A percentile compares a stretch with the other conserved stretches of the same genome.
These are phyloP conservation scores for Diplolepis rosae DNA, from an alignment of 2,888 invertebrate genomes.

Conservation along the genomic window DNA sequence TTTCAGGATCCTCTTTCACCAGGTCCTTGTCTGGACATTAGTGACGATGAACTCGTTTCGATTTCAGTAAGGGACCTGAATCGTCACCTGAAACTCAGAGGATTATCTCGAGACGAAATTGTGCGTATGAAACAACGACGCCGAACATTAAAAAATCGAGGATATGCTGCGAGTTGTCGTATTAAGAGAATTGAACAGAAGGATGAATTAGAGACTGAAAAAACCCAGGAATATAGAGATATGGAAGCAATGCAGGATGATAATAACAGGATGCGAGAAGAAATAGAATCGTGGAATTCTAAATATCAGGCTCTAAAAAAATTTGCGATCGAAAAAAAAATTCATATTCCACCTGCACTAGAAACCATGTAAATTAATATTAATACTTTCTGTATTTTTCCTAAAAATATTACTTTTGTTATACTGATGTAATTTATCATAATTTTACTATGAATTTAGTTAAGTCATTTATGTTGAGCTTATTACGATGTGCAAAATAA, in stretches of 20 bases:
- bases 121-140: constrained; percentile 96
- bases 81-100: constrained; percentile 89
- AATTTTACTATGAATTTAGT: too few relatives aligned
- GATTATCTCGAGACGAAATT: constrained; percentile 90
- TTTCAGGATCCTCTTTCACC: constrained; percentile 87
- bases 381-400: too few relatives aligned
- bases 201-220: constrained; percentile 92
- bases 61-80: constrained; percentile 95
- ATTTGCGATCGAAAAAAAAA: constrained; percentile 88
- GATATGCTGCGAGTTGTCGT: constrained; percentile 95
- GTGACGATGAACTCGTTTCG: constrained; percentile 93
- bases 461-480: too few relatives aligned
- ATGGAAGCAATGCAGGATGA: constrained; percentile 90
- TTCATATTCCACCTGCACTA: constrained; percentile 85
- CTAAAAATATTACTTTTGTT: too few relatives aligned
- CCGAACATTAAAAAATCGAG: constrained; percentile 95
- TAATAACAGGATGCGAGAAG: constrained; percentile 85
- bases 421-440: too few relatives aligned
- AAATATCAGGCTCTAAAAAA: constrained; percentile 91
- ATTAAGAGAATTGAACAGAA: constrained; percentile 96
- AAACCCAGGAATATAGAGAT: constrained; percentile 87
- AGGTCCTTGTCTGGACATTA: constrained; percentile 88
- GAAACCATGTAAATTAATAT: constrained; percentile 77
- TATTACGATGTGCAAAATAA: too few relatives aligned
- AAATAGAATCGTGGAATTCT: constrained; percentile 84